These are phyloP conservation scores for Steinernema khuongi DNA, from an alignment of 1,140 invertebrate genomes.

Conservation along the genomic window DNA sequence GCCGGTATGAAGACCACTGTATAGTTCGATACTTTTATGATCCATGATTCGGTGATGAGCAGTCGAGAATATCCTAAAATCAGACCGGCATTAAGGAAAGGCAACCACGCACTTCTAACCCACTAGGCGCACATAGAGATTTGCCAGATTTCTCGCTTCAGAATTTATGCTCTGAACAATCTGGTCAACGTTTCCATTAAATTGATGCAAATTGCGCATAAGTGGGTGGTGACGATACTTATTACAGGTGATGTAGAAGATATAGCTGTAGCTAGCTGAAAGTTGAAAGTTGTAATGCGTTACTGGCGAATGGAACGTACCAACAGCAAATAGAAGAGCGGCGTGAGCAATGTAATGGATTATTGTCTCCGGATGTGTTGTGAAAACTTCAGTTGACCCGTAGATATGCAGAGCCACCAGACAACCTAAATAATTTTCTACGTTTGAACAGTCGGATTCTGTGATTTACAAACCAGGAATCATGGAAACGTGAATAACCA, in stretches of 20 bases:
- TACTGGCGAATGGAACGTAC: background rate
- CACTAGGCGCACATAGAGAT: background rate
- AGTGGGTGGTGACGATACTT: background rate
- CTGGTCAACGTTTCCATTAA: background rate
- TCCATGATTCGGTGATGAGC: background rate
- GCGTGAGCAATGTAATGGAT: background rate
- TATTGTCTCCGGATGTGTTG: background rate
- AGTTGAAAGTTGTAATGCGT: background rate
- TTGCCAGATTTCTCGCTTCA: background rate
- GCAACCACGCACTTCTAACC: background rate
- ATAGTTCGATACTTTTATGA: background rate
- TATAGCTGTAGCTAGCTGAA: background rate
- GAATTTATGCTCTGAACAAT: background rate
- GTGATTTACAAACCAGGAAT: background rate
- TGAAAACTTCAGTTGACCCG: background rate
- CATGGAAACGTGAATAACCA: background rate
- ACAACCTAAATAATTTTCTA: background rate
- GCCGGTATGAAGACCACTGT: background rate
- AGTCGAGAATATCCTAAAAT: background rate
- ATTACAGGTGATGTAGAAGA: background rate
- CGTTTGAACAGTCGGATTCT: background rate
- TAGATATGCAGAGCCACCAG: background rate
- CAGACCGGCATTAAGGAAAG: background rate
- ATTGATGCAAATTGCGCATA: background rate
- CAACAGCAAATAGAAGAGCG: background rate